Evolutionary conservation across 2,888 invertebrate genomes (phyloP).

Genomic region (Caenorhabditis sinica): DNA sequence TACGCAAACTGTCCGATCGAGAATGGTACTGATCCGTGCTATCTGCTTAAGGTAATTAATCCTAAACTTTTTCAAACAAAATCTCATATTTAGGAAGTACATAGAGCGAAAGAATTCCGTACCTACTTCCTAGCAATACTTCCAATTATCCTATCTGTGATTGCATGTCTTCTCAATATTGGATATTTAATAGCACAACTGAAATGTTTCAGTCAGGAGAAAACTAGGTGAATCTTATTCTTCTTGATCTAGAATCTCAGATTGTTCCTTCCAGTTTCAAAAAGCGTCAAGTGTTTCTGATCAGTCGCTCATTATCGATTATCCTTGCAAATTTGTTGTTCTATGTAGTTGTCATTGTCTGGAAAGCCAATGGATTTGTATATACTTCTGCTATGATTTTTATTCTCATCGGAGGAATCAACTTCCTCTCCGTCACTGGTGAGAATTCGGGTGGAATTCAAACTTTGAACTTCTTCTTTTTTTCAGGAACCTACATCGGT

Average conservation of each 20-base stretch:
- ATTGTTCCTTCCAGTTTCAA: constrained; percentile 74
- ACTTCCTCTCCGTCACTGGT: constrained; percentile 78
- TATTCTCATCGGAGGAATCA: constrained; percentile 76
- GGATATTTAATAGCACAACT: constrained; percentile 73
- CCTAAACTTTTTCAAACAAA: too few species aligned
- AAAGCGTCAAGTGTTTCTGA: constrained; percentile 78
- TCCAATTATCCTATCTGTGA: constrained; percentile 78
- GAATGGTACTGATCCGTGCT: constrained; percentile 62
- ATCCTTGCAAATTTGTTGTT: constrained; percentile 77
- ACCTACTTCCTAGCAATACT: constrained; percentile 80
- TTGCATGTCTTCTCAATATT: constrained; percentile 76
- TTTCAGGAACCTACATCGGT: constrained; percentile 77
- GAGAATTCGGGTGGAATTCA: constrained; percentile 25
- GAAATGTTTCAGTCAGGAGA: constrained; percentile 61
- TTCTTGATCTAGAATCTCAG: too few species aligned
- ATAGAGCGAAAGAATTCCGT: constrained; percentile 81
- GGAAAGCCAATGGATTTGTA: constrained; percentile 78
- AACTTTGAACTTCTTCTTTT: background rate
- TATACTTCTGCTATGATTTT: constrained; percentile 80
- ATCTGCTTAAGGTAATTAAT: constrained; percentile 55
- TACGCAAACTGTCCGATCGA: constrained; percentile 67
- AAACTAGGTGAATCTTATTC: constrained; percentile 51
- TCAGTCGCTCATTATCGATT: constrained; percentile 77
- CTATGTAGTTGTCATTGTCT: constrained; percentile 79
- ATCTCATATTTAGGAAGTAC: constrained; percentile 71